Evolutionary conservation across 2,888 invertebrate genomes (phyloP).

Genomic region (Nudaria mundana): DNA sequence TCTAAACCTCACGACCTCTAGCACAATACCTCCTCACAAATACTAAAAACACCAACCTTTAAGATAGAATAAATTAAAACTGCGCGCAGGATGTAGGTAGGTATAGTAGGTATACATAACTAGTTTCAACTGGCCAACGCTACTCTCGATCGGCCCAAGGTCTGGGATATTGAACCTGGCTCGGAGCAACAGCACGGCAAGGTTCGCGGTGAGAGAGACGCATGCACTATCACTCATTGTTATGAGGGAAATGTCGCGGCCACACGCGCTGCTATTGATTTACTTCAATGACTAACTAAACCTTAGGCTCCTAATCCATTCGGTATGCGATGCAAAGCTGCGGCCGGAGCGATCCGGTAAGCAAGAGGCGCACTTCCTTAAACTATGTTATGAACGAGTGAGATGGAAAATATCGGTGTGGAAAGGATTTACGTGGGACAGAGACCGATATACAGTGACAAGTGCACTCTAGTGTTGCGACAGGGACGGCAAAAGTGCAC

Average conservation of each 20-base stretch:
- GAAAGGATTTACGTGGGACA: conserved; percentile 19
- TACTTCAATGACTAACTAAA: conserved; percentile 58
- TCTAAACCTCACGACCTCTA: conserved; percentile 26
- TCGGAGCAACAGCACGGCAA: conserved; percentile 70
- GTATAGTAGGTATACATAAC: conserved; percentile 63
- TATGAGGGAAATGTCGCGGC: conserved; percentile 74
- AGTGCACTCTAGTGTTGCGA: conserved; percentile 50
- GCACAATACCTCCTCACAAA: conserved; percentile 13
- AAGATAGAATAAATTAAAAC: conserved; percentile 63
- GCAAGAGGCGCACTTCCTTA: conserved; percentile 64
- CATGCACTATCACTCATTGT: conserved; percentile 77
- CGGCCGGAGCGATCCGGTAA: conserved; percentile 58
- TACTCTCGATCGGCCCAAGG: conserved; percentile 73
- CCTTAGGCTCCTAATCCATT: conserved; percentile 58
- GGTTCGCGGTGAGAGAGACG: conserved; percentile 72
- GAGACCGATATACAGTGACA: conserved; percentile 45
- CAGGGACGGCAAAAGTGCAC: conserved; percentile 61
- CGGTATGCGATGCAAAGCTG: conserved; percentile 65
- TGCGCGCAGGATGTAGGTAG: conserved; percentile 66
- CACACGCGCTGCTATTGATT: conserved; percentile 62
- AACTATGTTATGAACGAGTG: conserved; percentile 44
- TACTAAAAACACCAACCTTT: conserved; percentile 34
- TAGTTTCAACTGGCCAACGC: conserved; percentile 66
- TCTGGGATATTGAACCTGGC: conserved; percentile 79
- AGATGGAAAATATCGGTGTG: conserved; percentile 22